These are phyloP conservation scores for Tenthredo mesomela DNA, from an alignment of 2,888 invertebrate genomes.

Conservation along the genomic window DNA sequence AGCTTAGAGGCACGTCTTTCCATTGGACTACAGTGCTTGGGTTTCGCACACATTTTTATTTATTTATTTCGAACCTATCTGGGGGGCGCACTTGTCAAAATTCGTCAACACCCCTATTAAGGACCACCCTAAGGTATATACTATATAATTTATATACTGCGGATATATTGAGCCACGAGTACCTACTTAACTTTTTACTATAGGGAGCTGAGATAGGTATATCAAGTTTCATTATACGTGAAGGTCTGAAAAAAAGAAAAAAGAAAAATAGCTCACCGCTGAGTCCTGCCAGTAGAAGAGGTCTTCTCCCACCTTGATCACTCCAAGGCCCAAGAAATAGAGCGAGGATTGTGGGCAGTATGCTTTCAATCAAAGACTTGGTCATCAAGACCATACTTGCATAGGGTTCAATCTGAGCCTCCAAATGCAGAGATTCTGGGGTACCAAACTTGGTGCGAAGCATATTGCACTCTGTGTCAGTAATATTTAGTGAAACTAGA, in stretches of 20 bases:
- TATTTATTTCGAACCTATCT: too few relatives aligned
- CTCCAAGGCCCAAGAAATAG: slow-evolving; percentile 91
- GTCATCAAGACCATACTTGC: slow-evolving; percentile 84
- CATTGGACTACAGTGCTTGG: too few relatives aligned
- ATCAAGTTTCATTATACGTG: not conserved
- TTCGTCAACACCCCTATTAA: too few relatives aligned
- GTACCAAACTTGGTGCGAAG: slow-evolving; percentile 81
- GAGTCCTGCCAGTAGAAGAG: slow-evolving; percentile 83
- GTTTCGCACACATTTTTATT: too few relatives aligned
- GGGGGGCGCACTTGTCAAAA: too few relatives aligned
- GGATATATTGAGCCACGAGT: not conserved
- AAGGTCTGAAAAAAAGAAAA: not conserved
- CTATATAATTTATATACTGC: too few relatives aligned
- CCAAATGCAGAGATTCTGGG: slow-evolving; percentile 77
- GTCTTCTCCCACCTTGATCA: slow-evolving; percentile 88
- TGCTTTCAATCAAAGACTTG: slow-evolving; percentile 82
- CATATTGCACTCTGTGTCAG: slow-evolving; percentile 81
- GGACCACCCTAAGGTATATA: too few relatives aligned
- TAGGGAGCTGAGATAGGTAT: not conserved
- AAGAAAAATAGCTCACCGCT: slow-evolving; percentile 78
- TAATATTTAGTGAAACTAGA: slow-evolving; percentile 80
- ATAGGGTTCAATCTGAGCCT: slow-evolving; percentile 83
- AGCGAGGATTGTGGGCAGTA: slow-evolving; percentile 85
- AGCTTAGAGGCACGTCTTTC: too few relatives aligned
- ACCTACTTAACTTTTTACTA: not conserved